Evolutionary conservation across 37 sponge, comb jelly and placozoan species (phyloP), one percentile per base, ranked within the genome.

Genomic region (Oopsacas minuta): DNA sequence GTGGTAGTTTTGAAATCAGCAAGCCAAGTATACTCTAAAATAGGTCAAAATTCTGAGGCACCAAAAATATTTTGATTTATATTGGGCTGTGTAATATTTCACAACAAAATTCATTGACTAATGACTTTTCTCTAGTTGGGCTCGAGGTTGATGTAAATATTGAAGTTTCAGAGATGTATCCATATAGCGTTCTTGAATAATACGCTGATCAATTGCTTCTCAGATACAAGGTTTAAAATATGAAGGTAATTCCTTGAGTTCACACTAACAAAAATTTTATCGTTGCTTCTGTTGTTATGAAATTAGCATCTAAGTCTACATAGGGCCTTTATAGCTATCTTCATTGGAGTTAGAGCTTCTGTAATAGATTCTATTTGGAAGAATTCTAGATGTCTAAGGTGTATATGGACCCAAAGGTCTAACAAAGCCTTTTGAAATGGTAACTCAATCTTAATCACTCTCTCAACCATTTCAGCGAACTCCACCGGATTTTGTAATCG

Each of bases 391-490:
- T 61, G 32, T 7, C 75, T 61, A 25, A 61, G 75, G 30, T 61
- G 3, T n/a, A n/a, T n/a, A 20, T n/a, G 20, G 20, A 25, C 75
- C 75, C 75, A 25, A n/a, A 61, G 75, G 75, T 61, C 75, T n/a
- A 61, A 61, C 7, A 61, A n/a, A 61, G 75, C 75, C 75, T 61
- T 61, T 61, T 61, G 75, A 61, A 61, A 25, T n/a, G 75, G 75
- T 61, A 61, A n/a, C 75, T 61, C 12, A 46, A 17, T 46, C 17
- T 46, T 12, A 46, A 46, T 46, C 12, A 46, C 17, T 46, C 51
- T 46, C 17, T 12, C 12, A 22, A 46, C 17, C 51, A 46, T 46
- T 22, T 46, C 51, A 46, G 51, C 12, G 51, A 46, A 46, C 51
- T 46, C 51, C 51, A 46, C 17, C 51, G 51, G 17, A 17, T 46